phyloP scores from a whole-genome alignment of 1,140 invertebrate species.

The Prorops nasuta region DNA sequence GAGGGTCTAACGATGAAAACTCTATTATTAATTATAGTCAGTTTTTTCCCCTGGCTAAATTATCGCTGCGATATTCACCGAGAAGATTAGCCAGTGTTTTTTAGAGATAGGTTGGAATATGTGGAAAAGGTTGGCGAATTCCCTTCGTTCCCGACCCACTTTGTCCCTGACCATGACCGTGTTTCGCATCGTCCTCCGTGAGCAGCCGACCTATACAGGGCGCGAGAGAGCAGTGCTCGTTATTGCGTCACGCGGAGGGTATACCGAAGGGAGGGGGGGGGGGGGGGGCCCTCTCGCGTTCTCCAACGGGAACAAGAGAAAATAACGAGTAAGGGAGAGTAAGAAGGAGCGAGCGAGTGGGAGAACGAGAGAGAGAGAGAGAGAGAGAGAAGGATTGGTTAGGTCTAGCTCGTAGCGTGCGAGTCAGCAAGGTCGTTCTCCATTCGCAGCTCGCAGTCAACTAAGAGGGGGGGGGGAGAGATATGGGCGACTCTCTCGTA shows the following conservation, averaged over 20 bases:
- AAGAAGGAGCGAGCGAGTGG: neutral
- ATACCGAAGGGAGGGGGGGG: neutral
- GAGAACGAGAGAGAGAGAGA: neutral
- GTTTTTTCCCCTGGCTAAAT: too few species aligned
- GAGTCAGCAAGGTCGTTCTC: too few species aligned
- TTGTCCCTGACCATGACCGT: slow-evolving; percentile 32
- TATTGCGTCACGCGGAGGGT: slow-evolving; percentile 1
- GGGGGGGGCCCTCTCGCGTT: too few species aligned
- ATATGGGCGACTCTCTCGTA: too few species aligned
- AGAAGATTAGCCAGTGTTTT: too few species aligned
- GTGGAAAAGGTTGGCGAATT: too few species aligned
- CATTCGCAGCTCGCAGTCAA: too few species aligned
- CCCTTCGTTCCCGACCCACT: neutral
- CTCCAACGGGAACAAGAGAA: neutral
- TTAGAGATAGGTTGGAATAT: too few species aligned
- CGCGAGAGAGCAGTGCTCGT: neutral
- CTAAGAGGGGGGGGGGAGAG: too few species aligned
- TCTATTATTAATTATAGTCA: too few species aligned
- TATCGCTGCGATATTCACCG: too few species aligned
- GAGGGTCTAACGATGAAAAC: too few species aligned
- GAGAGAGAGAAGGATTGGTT: neutral
- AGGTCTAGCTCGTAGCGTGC: neutral
- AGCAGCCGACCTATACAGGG: neutral
- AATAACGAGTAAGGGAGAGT: neutral
- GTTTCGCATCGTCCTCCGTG: slow-evolving; percentile 19